phyloP scores from a whole-genome alignment of 2,113 vertebrate species.

The Malurus melanocephalus region DNA sequence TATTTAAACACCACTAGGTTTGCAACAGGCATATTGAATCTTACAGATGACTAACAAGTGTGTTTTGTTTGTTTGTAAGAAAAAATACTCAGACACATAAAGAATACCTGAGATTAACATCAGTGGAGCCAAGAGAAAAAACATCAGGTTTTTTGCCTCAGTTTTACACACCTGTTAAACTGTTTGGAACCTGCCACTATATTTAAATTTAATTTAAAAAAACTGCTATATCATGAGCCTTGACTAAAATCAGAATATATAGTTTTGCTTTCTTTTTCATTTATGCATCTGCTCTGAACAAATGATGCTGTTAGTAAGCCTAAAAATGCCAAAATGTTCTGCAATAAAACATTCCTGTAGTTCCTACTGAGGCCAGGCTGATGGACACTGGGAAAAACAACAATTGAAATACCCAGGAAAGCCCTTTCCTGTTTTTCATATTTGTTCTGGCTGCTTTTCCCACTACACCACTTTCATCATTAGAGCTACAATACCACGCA shows the following conservation, averaged over 20 bases:
- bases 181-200: not conserved
- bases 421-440: not conserved
- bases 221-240: not conserved
- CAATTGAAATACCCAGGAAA: not conserved
- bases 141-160: not conserved
- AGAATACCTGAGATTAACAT: not conserved
- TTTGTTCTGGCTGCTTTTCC: not conserved
- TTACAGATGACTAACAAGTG: not conserved
- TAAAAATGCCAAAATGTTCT: not conserved
- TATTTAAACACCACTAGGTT: not conserved
- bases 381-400: not conserved
- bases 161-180: not conserved
- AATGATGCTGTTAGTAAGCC: not conserved
- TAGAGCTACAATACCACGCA: not conserved
- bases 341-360: not conserved
- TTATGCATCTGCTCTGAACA: not conserved
- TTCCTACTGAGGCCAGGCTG: not conserved
- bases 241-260: not conserved
- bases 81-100: not conserved
- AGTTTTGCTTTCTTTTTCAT: not conserved
- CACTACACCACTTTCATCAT: not conserved
- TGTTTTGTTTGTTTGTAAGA: not conserved
- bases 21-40: not conserved
- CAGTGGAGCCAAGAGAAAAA: not conserved
- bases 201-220: not conserved